These are phyloP conservation scores for Sussaba pulchella DNA, from an alignment of 2,888 invertebrate species.

Conservation along the genomic window DNA sequence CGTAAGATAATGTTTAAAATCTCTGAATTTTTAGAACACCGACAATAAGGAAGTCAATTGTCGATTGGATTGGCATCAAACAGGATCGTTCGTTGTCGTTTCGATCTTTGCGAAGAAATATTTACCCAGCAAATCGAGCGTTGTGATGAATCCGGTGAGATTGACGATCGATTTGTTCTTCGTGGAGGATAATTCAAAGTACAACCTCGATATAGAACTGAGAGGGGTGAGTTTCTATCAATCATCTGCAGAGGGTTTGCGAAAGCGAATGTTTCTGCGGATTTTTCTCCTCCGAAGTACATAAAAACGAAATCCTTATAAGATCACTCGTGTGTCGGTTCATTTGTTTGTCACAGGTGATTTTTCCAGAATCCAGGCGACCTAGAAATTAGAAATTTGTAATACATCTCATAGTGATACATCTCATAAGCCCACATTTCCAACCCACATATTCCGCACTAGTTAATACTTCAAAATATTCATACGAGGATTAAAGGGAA, in stretches of 20 bases:
- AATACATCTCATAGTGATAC: no score
- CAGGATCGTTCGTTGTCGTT: constrained; percentile 92
- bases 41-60: constrained; percentile 87
- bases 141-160: constrained; percentile 94
- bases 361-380: no score
- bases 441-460: no score
- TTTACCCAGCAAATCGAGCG: constrained; percentile 89
- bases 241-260: constrained; percentile 25
- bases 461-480: no score
- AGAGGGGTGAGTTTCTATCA: constrained; percentile 89
- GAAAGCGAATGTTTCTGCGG: constrained; percentile 44
- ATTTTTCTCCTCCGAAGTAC: no score
- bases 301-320: no score
- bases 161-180: constrained; percentile 91
- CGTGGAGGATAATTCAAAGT: constrained; percentile 90
- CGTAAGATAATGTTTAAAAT: background rate
- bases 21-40: background rate
- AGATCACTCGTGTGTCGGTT: no score
- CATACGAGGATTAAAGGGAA: no score
- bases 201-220: constrained; percentile 91
- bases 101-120: constrained; percentile 97
- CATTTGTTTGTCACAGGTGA: no score
- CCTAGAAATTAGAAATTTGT: no score
- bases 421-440: no score
- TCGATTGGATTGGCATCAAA: constrained; percentile 98